Conservation (phyloP, 92 coral and sea anemone species). For the Virgularia gustaviana region DNA sequence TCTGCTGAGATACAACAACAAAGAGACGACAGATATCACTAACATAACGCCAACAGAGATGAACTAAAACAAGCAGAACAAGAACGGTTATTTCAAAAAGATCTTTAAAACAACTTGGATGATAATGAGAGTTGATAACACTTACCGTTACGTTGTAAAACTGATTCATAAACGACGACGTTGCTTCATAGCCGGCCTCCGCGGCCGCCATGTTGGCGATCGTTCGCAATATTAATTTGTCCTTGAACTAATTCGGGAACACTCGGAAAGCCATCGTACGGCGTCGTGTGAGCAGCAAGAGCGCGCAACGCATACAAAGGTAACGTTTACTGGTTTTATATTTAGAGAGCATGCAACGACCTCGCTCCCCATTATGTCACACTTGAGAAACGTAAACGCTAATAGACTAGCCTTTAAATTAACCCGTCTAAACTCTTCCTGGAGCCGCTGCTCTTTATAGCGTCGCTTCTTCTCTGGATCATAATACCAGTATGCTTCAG, state of each 20-base stretch:
- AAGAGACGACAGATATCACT: constrained; percentile 44
- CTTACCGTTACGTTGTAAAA: constrained; percentile 66
- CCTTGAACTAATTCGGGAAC: not conserved
- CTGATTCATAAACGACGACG: constrained; percentile 19
- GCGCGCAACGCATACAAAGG: no score
- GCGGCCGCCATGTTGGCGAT: constrained; percentile 50
- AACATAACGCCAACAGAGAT: constrained; percentile 61
- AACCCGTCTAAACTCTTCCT: no score
- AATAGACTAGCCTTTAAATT: no score
- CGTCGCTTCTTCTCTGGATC: no score
- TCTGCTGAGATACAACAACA: constrained; percentile 49
- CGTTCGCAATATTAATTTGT: not conserved
- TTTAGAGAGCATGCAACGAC: no score
- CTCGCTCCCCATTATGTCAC: no score
- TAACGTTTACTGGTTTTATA: no score
- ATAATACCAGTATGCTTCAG: no score
- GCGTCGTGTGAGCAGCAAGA: not conserved
- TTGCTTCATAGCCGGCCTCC: constrained; percentile 19
- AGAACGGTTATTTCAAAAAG: not conserved
- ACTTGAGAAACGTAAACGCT: no score
- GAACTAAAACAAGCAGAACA: constrained; percentile 48
- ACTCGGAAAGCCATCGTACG: not conserved
- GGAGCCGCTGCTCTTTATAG: no score
- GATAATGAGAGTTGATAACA: not conserved
- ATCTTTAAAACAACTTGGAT: not conserved